A percentile compares a stretch with the other conserved stretches of the same genome.
These are phyloP conservation scores for Dione vanillae DNA, from an alignment of 2,888 invertebrate species.

Conservation along the genomic window DNA sequence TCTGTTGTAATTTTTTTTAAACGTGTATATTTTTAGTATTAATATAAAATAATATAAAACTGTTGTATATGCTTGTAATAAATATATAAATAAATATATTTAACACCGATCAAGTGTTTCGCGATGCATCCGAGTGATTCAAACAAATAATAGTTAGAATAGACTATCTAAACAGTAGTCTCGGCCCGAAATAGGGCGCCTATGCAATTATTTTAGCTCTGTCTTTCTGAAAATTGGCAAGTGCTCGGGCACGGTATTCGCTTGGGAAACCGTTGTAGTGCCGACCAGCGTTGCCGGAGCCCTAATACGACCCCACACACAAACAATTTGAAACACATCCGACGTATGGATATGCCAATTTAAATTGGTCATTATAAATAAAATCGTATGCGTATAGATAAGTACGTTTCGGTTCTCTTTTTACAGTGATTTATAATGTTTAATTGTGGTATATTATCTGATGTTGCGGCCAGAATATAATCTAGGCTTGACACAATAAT, in stretches of 20 bases:
- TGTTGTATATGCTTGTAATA: no score
- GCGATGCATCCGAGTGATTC: constrained; percentile 54
- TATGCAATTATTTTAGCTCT: constrained; percentile 83
- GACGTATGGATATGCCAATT: constrained; percentile 64
- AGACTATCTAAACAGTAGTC: constrained; percentile 76
- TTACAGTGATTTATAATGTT: constrained; percentile 39
- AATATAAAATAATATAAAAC: no score
- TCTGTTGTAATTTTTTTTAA: no score
- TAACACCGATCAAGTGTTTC: constrained; percentile 43
- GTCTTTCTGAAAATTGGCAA: constrained; percentile 85
- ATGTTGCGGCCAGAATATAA: constrained; percentile 44
- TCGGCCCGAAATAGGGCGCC: constrained; percentile 81
- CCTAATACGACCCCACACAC: constrained; percentile 57
- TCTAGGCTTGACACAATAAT: constrained; percentile 42
- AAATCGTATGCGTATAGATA: constrained; percentile 70
- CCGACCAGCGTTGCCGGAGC: constrained; percentile 62
- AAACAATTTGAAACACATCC: constrained; percentile 47
- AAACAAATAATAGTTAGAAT: constrained; percentile 75
- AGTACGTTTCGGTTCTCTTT: constrained; percentile 43
- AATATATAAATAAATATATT: background rate
- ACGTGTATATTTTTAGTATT: no score
- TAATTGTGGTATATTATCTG: constrained; percentile 36
- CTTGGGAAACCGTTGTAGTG: constrained; percentile 80
- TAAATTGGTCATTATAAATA: constrained; percentile 77
- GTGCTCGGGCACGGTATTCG: constrained; percentile 81